Conservation (phyloP, 2,888 invertebrate species). For the Ferrisia virgata region DNA sequence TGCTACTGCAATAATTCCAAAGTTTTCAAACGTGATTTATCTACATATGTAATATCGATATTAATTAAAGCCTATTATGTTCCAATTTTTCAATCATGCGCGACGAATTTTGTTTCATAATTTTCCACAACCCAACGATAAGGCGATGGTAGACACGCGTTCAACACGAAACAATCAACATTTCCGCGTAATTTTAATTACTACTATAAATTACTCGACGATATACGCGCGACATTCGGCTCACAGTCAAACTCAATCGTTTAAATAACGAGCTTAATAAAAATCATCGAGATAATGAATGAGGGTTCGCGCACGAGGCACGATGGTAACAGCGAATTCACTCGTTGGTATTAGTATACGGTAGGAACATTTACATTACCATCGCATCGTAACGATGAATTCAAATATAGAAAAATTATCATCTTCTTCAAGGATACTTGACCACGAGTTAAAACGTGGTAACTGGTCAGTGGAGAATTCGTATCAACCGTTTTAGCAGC, state of each 20-base stretch:
- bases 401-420: not conserved
- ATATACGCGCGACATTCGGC: not conserved
- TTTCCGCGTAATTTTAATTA: not conserved
- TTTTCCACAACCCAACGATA: not conserved
- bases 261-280: not conserved
- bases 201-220: not conserved
- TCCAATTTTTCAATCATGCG: not conserved
- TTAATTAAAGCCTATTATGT: not conserved
- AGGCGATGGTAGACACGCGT: not conserved
- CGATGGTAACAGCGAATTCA: no score
- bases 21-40: not conserved
- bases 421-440: not conserved
- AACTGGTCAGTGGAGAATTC: not conserved
- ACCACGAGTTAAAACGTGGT: not conserved
- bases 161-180: not conserved
- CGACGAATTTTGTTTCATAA: not conserved
- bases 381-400: not conserved
- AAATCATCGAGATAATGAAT: not conserved
- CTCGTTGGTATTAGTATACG: no score
- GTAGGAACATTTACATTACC: no score
- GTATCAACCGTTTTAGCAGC: no score
- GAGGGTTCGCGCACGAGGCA: no score
- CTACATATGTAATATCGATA: not conserved
- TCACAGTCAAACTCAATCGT: not conserved
- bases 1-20: not conserved